Evolutionary conservation across 2,797 vertebrate species (phyloP), one percentile per base, ranked within the genome.

Genomic region (Clarias fuscus): DNA sequence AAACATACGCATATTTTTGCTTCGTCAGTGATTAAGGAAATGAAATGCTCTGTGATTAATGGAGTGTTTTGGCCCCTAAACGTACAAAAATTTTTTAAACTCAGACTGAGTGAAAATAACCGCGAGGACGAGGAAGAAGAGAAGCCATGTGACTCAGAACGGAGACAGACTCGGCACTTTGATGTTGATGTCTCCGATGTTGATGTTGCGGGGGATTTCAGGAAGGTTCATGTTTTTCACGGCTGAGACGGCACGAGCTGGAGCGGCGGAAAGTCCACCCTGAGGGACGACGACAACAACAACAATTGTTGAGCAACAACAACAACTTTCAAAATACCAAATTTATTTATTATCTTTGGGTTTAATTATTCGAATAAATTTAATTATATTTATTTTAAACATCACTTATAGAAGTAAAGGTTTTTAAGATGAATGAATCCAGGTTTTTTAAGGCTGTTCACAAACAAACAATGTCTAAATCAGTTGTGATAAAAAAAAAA

Each of bases 141-240:
- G 53, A 33, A 33, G 22, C 33, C 10, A 5, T 4, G 13, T 15
- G n/a, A 88, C 90, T 96, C 92, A 96, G 91, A 98, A 97, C 20
- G 97, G 96, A 86, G 97, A 97, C 87, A 98, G 96, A 91, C 96
- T 98, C 88, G 97, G 97, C 88, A 98, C 97, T 95, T 98, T 99
- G 94, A 99, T 98, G 91, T 97, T 98, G 93, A 98, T 96, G 92
- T 98, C 97, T 5, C 97, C 97, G 0, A 99, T 97, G 95, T 97
- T 99, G 94, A 99, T 98, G 94, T 98, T 98, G 58, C 97, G 95
- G 0, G 98, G 97, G 61, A 99, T 97, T 93, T 99, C 97, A 0
- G 97, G 97, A 88, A 99, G 96, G 89, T 97, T 99, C 95, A 99
- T 98, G 92, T 96, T 98, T 93, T 99, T 99, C 91, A 98, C 96